Conservation (phyloP, 2,113 vertebrate genomes). For the Carollia perspicillata region DNA sequence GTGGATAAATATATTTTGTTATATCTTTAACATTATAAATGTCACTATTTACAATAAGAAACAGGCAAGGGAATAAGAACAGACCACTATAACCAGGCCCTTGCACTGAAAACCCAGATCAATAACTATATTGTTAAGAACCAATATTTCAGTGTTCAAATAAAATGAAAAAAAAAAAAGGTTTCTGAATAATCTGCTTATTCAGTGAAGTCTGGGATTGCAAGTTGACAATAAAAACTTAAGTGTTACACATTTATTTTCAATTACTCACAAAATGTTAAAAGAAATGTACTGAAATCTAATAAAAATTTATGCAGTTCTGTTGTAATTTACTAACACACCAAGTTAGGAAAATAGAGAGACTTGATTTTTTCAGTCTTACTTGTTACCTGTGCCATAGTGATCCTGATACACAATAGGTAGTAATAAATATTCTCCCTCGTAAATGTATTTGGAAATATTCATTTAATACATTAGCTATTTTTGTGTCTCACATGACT, state of each 20-base stretch:
- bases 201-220: background rate
- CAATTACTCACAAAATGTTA: background rate
- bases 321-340: background rate
- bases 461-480: conserved; percentile 62
- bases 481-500: background rate
- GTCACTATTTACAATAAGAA: background rate
- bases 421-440: conserved; percentile 10
- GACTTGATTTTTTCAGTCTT: conserved; percentile 26
- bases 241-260: background rate
- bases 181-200: background rate
- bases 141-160: background rate
- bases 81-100: background rate
- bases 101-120: background rate
- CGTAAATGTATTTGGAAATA: conserved; percentile 49
- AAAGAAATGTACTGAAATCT: background rate
- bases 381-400: background rate
- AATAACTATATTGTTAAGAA: background rate
- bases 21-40: background rate
- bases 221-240: background rate
- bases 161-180: background rate
- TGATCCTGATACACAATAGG: background rate
- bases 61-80: background rate
- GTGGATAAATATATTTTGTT: background rate
- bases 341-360: conserved; percentile 28
- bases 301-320: background rate